These are phyloP conservation scores for Teleogryllus occipitalis DNA, from an alignment of 1,140 invertebrate species.

Conservation along the genomic window DNA sequence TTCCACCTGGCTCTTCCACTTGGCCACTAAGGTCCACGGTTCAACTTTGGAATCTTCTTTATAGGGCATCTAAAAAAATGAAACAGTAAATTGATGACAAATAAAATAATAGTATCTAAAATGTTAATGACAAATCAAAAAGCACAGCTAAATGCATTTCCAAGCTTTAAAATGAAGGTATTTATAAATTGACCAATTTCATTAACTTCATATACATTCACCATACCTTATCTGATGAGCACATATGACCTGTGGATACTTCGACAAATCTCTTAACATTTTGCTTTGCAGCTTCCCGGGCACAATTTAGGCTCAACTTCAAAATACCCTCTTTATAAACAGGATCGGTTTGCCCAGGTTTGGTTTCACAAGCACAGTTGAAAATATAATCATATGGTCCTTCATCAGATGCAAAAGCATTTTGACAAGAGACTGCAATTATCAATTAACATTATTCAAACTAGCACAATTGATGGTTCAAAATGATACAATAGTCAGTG, in stretches of 20 bases:
- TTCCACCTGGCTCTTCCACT: conserved; percentile 78
- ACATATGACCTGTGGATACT: conserved; percentile 74
- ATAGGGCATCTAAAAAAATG: conserved; percentile 46
- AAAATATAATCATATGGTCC: conserved; percentile 69
- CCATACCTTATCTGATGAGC: conserved; percentile 72
- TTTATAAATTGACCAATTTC: conserved; percentile 44
- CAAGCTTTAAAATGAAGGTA: too few species aligned
- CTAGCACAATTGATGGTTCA: background rate
- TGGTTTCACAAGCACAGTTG: conserved; percentile 85
- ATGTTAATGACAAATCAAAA: too few species aligned
- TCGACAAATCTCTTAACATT: conserved; percentile 68
- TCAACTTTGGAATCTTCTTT: conserved; percentile 67
- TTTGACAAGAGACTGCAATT: conserved; percentile 62
- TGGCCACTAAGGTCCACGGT: conserved; percentile 75
- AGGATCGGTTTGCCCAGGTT: conserved; percentile 75
- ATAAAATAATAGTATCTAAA: background rate
- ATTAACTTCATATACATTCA: conserved; percentile 62
- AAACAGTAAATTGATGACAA: background rate
- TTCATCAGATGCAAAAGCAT: conserved; percentile 54
- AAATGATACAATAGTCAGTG: background rate
- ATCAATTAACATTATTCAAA: conserved; percentile 13
- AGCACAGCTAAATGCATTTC: too few species aligned
- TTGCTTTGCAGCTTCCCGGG: conserved; percentile 59
- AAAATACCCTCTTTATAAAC: conserved; percentile 84
- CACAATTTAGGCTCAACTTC: conserved; percentile 75